Percentiles rank a stretch among this genome's conserved stretches.
These are phyloP conservation scores for Alsophila aescularia DNA, from an alignment of 2,888 invertebrate genomes.

Conservation along the genomic window DNA sequence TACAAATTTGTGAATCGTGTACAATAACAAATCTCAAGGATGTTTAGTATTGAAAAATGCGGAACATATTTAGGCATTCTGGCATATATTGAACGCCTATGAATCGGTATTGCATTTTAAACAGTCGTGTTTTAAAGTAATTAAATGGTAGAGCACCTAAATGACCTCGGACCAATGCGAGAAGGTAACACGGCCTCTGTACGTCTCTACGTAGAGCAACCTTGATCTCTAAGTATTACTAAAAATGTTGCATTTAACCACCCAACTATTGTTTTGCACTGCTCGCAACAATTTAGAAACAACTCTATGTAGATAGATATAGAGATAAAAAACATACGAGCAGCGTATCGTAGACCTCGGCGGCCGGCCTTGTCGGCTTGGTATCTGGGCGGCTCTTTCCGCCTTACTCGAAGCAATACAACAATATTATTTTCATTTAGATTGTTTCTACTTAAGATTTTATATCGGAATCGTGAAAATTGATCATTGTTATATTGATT, in stretches of 20 bases:
- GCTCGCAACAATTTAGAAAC: conserved; percentile 42
- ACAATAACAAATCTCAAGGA: conserved; percentile 13
- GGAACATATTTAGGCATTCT: conserved; percentile 9
- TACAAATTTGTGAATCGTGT: not conserved
- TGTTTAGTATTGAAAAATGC: conserved; percentile 1
- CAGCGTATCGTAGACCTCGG: conserved; percentile 67
- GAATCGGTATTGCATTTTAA: conserved; percentile 6
- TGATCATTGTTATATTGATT: too few relatives aligned
- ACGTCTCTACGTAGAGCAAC: conserved; percentile 46
- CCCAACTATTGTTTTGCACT: conserved; percentile 75
- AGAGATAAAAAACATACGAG: conserved; percentile 50
- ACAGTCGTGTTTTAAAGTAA: conserved; percentile 7
- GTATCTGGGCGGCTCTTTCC: conserved; percentile 81
- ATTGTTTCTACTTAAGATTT: conserved; percentile 39
- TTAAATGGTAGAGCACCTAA: conserved; percentile 13
- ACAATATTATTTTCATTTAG: conserved; percentile 71
- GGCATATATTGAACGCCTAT: conserved; percentile 1
- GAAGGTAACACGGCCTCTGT: conserved; percentile 41
- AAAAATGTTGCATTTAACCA: conserved; percentile 80
- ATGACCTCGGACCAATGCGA: conserved; percentile 28
- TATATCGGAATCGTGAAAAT: conserved; percentile 21
- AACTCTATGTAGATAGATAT: conserved; percentile 45
- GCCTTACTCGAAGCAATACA: conserved; percentile 81
- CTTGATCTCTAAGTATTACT: conserved; percentile 82
- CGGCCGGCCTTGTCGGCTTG: conserved; percentile 76